phyloP scores from a whole-genome alignment of 2,888 invertebrate species.

The Microctonus hyperodae region DNA sequence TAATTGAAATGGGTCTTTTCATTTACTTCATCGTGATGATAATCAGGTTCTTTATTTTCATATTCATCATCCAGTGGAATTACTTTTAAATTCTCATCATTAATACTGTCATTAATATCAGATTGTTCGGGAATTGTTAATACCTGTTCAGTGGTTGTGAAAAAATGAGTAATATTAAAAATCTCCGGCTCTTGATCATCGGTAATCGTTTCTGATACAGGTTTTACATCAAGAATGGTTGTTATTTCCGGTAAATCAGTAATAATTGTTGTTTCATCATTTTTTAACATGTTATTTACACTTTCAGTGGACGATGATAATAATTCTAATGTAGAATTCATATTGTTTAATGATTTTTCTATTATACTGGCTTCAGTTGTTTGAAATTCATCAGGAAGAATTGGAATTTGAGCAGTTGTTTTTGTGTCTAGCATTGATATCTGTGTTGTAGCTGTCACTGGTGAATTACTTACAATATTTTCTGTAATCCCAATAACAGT shows the following conservation, averaged over 20 bases:
- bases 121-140: constrained; percentile 24
- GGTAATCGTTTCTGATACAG: constrained; percentile 54
- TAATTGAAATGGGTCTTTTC: constrained; percentile 10
- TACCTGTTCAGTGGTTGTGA: constrained; percentile 45
- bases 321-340: constrained; percentile 39
- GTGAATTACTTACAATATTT: constrained; percentile 22
- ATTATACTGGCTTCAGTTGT: constrained; percentile 54
- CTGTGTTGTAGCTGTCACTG: constrained; percentile 41
- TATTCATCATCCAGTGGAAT: constrained; percentile 50
- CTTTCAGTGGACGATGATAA: constrained; percentile 37
- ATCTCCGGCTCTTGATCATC: constrained; percentile 49
- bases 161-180: constrained; percentile 49
- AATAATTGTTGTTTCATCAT: constrained; percentile 19
- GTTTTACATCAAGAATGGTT: constrained; percentile 48
- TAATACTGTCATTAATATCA: constrained; percentile 24
- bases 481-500: constrained; percentile 34
- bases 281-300: constrained; percentile 3
- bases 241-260: constrained; percentile 23
- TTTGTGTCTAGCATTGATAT: constrained; percentile 46
- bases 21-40: constrained; percentile 22
- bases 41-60: constrained; percentile 30
- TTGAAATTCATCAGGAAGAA: constrained; percentile 57
- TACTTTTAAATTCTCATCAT: constrained; percentile 46
- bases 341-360: constrained; percentile 35
- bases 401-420: constrained; percentile 57